Percentiles rank a stretch among this genome's conserved stretches.
Evolutionary conservation across 1,140 invertebrate species (phyloP).

Genomic region (Drosophila repleta): DNA sequence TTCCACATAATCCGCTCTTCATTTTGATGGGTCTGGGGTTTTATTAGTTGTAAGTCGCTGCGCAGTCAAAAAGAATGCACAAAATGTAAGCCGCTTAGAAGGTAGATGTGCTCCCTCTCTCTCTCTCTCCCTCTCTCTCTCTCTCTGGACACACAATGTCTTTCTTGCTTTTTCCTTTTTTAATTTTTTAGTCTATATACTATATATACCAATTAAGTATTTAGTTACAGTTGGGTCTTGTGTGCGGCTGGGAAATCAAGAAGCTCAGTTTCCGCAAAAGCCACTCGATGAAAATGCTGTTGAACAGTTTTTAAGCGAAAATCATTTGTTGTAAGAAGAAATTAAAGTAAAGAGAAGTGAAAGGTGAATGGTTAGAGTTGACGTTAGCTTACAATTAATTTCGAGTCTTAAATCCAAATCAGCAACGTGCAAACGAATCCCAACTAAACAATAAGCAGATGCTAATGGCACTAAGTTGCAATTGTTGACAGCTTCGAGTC

Average conservation of each 20-base stretch:
- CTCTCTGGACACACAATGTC: constrained; percentile 13
- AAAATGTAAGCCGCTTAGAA: constrained; percentile 69
- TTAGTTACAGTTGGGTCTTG: constrained; percentile 64
- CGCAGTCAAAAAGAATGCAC: constrained; percentile 37
- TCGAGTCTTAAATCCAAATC: too few species aligned
- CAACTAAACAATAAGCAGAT: neutral
- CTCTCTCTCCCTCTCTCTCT: too few species aligned
- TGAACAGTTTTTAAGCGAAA: constrained; percentile 39
- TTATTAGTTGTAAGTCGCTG: constrained; percentile 11
- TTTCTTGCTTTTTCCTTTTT: neutral
- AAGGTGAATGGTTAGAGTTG: too few species aligned
- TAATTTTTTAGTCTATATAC: constrained; percentile 18
- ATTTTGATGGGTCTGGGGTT: constrained; percentile 9
- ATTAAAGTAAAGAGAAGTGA: neutral
- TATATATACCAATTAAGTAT: constrained; percentile 69
- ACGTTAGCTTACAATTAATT: too few species aligned
- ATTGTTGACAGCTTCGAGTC: constrained; percentile 36
- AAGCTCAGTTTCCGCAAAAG: constrained; percentile 21
- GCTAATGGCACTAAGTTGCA: constrained; percentile 34
- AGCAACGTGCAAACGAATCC: neutral
- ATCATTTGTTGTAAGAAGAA: neutral
- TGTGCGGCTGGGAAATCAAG: constrained; percentile 62
- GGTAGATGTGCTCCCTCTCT: constrained; percentile 50
- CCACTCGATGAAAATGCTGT: constrained; percentile 73
- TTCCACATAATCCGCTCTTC: constrained; percentile 13